Evolutionary conservation across 2,113 vertebrate genomes (phyloP).

Genomic region (Saccopteryx bilineata): DNA sequence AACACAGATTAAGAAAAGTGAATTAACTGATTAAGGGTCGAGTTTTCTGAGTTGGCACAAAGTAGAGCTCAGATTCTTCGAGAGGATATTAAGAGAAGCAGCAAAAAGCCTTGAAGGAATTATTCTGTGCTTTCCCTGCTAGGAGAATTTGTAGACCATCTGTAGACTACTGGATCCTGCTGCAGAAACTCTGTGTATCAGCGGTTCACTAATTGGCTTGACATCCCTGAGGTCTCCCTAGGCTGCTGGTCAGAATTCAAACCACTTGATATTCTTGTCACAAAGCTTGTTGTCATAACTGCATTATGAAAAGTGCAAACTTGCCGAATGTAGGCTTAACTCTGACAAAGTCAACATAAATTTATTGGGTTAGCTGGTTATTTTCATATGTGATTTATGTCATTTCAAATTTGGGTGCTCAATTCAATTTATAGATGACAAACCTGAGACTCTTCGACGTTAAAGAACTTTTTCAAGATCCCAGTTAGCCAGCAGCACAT

Average conservation of each 20-base stretch:
- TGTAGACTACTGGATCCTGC: neutral
- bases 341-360: neutral
- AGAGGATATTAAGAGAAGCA: neutral
- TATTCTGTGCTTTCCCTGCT: neutral
- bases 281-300: neutral
- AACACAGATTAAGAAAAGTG: conserved; percentile 56
- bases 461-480: neutral
- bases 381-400: conserved; percentile 27
- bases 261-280: neutral
- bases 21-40: conserved; percentile 47
- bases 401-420: neutral
- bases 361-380: neutral
- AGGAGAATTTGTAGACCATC: neutral
- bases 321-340: neutral
- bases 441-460: neutral
- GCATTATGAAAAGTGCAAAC: neutral
- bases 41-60: conserved; percentile 5
- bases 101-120: neutral
- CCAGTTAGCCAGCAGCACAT: neutral
- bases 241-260: conserved; percentile 40
- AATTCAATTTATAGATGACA: neutral
- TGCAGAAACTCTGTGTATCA: neutral
- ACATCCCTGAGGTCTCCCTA: neutral
- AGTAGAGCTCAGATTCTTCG: neutral
- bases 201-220: conserved; percentile 36